Base-by-base conservation (phyloP, 1,140 invertebrate species). In the Colletes gigas region DNA sequence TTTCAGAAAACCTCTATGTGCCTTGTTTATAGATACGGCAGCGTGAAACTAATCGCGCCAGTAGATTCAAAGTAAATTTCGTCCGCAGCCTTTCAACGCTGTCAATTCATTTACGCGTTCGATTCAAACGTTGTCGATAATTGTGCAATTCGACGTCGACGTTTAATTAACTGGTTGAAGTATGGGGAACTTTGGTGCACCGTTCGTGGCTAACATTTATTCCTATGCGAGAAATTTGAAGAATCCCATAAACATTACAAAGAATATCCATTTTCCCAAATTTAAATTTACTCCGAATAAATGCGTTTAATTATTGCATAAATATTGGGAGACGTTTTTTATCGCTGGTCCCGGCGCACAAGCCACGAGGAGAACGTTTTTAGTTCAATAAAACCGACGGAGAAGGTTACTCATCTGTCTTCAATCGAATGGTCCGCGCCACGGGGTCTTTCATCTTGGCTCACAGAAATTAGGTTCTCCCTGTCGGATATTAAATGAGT, bases 401-500 rank as follows among this genome's bases (percentile, higher is more conserved):
- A 4, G 41, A 44, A 21, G 15, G 57, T 72, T 4, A 3, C 8
- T 17, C 19, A 15, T 15, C n/a, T 15, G 30, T 52, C 14, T 63
- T 57, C 60, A 66, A 73, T 66, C 39, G 68, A 71, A 39, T 19
- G 19, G 12, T 4, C 4, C 67, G n/a, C 60, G 21, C 60, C 52
- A 21, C 70, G 44, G 62, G 69, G 44, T 77, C 68, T 74, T 82
- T 85, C 69, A 52, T 57, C 55, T 68, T 72, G 41, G 54, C 55
- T 60, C 4, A 3, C 52, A 62, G 63, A 62, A 81, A 84, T 81
- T 69, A 74, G 57, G 44, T 70, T 69, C 54, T 59, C 44, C 69
- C 52, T 47, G 65, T 54, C 5, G 62, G 71, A 86, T 85, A 86
- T 85, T 82, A 85, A 86, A 86, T 69, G 80, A 85, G 41, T n/a